Evolutionary conservation across 2,888 invertebrate genomes (phyloP), one percentile per base, ranked within the genome.

Genomic region (Camponotus fellah): DNA sequence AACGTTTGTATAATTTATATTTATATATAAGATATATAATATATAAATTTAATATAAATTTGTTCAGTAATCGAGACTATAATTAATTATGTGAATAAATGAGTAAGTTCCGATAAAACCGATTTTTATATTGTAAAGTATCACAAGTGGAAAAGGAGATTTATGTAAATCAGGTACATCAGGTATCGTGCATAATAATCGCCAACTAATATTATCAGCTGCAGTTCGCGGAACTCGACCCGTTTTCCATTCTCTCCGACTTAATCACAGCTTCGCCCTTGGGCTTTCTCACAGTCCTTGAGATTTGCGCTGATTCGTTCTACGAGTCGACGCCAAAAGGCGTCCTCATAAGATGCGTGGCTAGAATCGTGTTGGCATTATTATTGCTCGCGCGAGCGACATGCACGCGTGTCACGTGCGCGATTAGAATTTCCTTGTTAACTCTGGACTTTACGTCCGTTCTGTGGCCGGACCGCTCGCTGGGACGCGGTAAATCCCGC

Each of bases 241-340:
- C 43, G 69, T 40, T 56, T 81, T 58, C 79, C 82, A 64, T 66
- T 60, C 64, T 88, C 82, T 69, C 60, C 62, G 85, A 77, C 85
- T 80, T 85, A 87, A 86, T 85, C 84, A 86, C 65, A 76, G 64
- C 71, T 84, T 75, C 82, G 74, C 77, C 83, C 85, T 66, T 82
- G 87, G 86, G 83, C 86, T 89, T 89, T 90, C 89, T 90, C 89
- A 88, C 89, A 88, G 74, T 58, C 62, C 72, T 65, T 68, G 64
- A 72, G 69, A 86, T 81, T 82, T 83, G 84, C 69, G 83, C 75
- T 84, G 89, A 89, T 90, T 90, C 85, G 89, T 89, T 90, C 85
- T 85, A 85, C 85, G 83, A 85, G 82, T 87, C 90, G 87, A 83
- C 87, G 82, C 86, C 86, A 79, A 87, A 87, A 85, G 88, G 85